These are phyloP conservation scores for Leptocoma aspasia DNA, from an alignment of 2,113 vertebrate genomes.

Conservation along the genomic window DNA sequence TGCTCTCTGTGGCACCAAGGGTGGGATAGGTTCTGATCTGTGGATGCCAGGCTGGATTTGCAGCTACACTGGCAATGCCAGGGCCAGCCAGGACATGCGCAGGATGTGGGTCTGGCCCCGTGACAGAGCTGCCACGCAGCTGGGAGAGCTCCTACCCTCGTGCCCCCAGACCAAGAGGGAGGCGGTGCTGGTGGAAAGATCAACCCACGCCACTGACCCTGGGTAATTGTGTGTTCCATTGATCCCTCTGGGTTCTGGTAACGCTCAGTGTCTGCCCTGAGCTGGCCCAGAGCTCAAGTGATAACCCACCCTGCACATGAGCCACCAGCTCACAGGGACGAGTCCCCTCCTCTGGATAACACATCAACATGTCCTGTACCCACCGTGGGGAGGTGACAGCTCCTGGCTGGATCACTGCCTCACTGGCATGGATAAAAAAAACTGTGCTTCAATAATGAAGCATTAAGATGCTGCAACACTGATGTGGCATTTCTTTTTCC, in stretches of 20 bases:
- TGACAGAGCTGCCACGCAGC: fast-evolving
- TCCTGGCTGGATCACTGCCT: not conserved
- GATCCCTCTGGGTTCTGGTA: not conserved
- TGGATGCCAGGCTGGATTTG: not conserved
- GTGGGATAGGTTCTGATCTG: not conserved
- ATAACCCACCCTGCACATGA: not conserved
- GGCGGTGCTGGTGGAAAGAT: not conserved
- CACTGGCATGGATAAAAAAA: not conserved
- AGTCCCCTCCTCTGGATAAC: not conserved
- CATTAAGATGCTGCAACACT: not conserved
- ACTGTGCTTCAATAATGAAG: not conserved
- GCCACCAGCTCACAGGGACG: not conserved
- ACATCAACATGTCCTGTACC: not conserved
- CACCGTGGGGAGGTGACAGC: not conserved
- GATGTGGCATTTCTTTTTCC: not conserved
- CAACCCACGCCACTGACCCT: fast-evolving
- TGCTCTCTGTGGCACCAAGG: not conserved
- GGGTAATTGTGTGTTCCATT: fast-evolving
- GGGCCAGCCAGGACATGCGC: not conserved
- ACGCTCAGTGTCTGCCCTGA: not conserved
- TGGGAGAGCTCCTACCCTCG: not conserved
- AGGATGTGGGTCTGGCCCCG: not conserved
- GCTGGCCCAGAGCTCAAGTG: not conserved
- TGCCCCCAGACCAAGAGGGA: fast-evolving
- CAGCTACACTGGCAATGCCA: not conserved